phyloP scores from a whole-genome alignment of 2,888 invertebrate species.

The Xylocampa areola region DNA sequence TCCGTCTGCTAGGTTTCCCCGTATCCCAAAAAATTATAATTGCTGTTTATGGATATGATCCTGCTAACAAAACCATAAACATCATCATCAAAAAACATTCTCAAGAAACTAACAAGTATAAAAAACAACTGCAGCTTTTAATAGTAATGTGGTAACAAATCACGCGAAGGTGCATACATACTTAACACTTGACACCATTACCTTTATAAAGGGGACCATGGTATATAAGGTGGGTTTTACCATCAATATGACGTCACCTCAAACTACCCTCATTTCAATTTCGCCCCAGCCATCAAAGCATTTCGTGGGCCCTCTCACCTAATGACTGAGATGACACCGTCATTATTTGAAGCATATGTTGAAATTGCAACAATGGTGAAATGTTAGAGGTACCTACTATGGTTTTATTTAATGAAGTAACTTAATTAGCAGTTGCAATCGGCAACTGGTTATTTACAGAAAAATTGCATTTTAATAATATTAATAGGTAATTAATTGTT shows the following conservation, averaged over 20 bases:
- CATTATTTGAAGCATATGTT: conserved; percentile 30
- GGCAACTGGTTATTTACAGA: no score
- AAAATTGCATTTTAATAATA: no score
- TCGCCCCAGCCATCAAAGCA: conserved; percentile 42
- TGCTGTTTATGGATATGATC: no score
- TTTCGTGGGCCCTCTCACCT: conserved; percentile 27
- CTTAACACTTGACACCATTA: conserved; percentile 24
- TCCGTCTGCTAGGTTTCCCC: no score
- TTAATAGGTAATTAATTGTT: no score
- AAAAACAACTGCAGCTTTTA: neutral
- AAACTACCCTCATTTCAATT: conserved; percentile 40
- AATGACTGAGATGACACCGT: conserved; percentile 37
- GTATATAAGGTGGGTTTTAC: conserved; percentile 27
- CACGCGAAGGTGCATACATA: conserved; percentile 1
- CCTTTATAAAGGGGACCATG: conserved; percentile 17
- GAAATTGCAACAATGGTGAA: conserved; percentile 22
- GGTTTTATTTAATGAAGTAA: conserved; percentile 13
- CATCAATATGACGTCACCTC: conserved; percentile 46
- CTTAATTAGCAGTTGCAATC: neutral
- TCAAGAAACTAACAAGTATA: neutral
- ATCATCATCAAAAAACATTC: neutral
- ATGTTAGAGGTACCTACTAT: no score
- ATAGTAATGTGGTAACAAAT: conserved; percentile 1
- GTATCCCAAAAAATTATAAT: no score
- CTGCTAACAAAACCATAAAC: no score